Percentiles rank a stretch among this genome's conserved stretches.
These are phyloP conservation scores for Mionectes olivaceus DNA, from an alignment of 2,797 vertebrate species.

Conservation along the genomic window DNA sequence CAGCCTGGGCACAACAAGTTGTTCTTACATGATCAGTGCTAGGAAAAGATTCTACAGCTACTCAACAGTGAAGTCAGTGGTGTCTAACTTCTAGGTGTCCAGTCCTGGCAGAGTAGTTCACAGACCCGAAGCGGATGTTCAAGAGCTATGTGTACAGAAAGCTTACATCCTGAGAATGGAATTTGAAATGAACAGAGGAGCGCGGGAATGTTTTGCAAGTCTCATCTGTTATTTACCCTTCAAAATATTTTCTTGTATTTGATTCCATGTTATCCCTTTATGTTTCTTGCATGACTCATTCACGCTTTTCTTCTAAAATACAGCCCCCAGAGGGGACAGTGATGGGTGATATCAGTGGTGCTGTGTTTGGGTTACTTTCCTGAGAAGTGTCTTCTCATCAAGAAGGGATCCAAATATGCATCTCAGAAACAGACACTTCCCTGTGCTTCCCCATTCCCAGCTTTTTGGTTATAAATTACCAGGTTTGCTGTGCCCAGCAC, in stretches of 20 bases:
- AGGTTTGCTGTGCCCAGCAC: background rate
- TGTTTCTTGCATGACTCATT: background rate
- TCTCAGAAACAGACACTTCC: background rate
- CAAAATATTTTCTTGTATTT: background rate
- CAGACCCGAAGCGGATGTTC: background rate
- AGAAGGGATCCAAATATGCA: background rate
- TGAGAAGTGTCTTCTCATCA: background rate
- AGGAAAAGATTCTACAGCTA: background rate
- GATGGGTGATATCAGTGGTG: background rate
- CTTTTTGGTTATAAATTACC: background rate
- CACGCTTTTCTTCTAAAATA: background rate
- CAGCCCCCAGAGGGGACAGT: rapidly evolving
- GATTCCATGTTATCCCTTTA: background rate
- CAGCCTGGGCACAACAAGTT: background rate
- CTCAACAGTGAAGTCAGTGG: background rate
- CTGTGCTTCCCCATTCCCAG: background rate
- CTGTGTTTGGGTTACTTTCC: background rate
- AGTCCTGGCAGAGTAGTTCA: background rate
- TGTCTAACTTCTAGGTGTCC: background rate
- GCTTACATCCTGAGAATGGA: background rate
- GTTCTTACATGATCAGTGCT: background rate
- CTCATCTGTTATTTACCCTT: background rate
- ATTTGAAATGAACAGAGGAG: background rate
- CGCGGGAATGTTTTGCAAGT: background rate
- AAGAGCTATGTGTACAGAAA: background rate